Evolutionary conservation across 2,797 vertebrate genomes (phyloP), one percentile per base, ranked within the genome.

Genomic region (Erithacus rubecula): DNA sequence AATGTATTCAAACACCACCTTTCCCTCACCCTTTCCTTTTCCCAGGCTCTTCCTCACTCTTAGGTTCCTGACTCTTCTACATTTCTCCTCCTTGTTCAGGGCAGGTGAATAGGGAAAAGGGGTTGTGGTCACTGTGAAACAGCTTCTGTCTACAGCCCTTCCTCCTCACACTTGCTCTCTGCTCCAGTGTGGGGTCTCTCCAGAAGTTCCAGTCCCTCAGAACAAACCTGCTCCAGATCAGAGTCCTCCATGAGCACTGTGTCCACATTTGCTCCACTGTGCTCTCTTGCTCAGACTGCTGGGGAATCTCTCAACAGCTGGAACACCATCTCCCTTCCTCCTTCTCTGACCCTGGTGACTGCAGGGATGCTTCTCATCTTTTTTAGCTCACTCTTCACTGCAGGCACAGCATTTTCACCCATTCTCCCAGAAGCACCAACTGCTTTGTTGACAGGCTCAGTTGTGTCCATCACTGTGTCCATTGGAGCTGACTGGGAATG

Each of bases 401-500:
- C 8, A 8, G 30, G 17, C 2, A 1, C 22, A 37, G 7, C 20
- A 8, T 75, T 93, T 94, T 60, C 21, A 14, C 6, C 15, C 29
- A 27, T 75, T 71, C 27, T 75, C 27, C 12, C n/a, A 47, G 44
- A 51, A 20, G 27, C 14, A 70, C 3, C 37, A 36, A 12, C 2
- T 15, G 4, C 15, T 58, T 68, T 24, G 7, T 12, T 60, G 41
- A 19, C 5, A 43, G 32, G 29, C 6, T 71, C 46, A n/a, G 11
- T 5, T 44, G 14, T 47, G 49, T 39, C 32, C 29, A 26, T 46
- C 14, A 4, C 4, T 37, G 21, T 2, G 6, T 60, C 43, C 8
- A 1, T 0, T n/a, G 44, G n/a, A 77, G 4, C 11, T 5, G 12
- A 2, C 16, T 15, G 56, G n/a, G 26, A 58, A 43, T 69, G 51